A percentile compares a stretch with the other conserved stretches of the same genome.
phyloP scores from a whole-genome alignment of 2,888 invertebrate genomes.

The Pyrocoelia pectoralis region DNA sequence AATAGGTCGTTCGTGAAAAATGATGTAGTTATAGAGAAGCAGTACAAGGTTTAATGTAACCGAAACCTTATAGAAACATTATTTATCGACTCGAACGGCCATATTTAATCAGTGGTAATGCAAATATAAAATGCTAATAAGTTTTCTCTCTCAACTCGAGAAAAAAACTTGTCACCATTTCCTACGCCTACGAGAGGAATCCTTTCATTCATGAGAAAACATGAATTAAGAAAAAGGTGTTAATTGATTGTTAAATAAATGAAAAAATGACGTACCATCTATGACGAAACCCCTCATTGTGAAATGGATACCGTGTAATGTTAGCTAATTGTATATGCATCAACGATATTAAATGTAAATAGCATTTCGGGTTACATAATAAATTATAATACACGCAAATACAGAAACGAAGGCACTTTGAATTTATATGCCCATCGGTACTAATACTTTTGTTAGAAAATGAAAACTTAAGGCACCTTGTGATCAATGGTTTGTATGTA shows the following conservation, averaged over 20 bases:
- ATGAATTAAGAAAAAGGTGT: not conserved
- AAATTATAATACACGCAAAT: not conserved
- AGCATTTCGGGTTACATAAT: not conserved
- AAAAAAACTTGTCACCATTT: not conserved
- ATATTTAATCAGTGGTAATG: not conserved
- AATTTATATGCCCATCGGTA: not conserved
- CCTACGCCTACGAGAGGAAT: not conserved
- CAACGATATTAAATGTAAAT: not conserved
- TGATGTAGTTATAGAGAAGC: not conserved
- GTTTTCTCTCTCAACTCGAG: not conserved
- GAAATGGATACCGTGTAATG: not conserved
- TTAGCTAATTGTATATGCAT: not conserved
- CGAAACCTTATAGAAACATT: not conserved
- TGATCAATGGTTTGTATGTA: too few relatives aligned
- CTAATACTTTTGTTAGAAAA: too few relatives aligned
- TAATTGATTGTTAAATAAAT: not conserved
- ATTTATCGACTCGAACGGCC: too few relatives aligned
- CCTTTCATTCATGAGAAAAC: constrained; percentile 1
- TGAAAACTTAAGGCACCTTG: too few relatives aligned
- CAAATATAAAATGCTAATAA: constrained; percentile 1
- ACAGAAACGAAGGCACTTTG: not conserved
- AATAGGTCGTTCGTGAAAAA: not conserved
- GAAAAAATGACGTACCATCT: not conserved
- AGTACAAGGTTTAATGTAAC: not conserved
- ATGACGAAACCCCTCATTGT: not conserved